Conservation (phyloP, 2,113 vertebrate genomes). For the Psittacus erithacus region DNA sequence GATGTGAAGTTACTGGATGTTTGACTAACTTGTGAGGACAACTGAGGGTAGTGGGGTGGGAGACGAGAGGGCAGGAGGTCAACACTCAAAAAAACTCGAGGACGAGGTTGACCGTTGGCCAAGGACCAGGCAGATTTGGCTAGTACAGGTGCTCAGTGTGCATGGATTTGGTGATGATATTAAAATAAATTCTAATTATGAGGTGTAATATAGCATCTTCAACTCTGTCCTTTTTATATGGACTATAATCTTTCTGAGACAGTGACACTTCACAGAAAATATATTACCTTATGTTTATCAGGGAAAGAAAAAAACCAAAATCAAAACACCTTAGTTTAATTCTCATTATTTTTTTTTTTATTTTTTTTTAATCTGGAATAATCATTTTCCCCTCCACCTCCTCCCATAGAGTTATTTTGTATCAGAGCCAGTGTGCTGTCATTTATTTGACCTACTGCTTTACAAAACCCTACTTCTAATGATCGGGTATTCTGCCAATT, state of each 20-base stretch:
- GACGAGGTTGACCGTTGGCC: background rate
- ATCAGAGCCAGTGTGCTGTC: background rate
- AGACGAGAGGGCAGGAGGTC: fast-evolving
- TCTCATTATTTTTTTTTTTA: background rate
- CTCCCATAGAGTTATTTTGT: fast-evolving
- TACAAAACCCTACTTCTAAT: background rate
- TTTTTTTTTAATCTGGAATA: background rate
- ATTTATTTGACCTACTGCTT: background rate
- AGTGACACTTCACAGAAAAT: background rate
- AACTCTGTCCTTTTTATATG: background rate
- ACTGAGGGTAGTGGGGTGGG: background rate
- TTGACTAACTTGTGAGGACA: background rate
- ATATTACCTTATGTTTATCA: background rate
- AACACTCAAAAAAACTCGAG: background rate
- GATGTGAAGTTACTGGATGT: fast-evolving
- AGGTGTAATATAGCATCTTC: background rate
- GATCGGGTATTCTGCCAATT: background rate
- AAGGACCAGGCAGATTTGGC: background rate
- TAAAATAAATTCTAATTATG: background rate
- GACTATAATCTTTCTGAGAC: background rate
- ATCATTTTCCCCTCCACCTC: background rate
- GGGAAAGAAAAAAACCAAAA: background rate
- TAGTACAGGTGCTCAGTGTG: background rate
- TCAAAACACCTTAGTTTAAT: background rate
- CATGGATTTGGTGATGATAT: background rate